Percentiles rank a stretch among this genome's conserved stretches.
phyloP scores from a whole-genome alignment of 2,888 invertebrate genomes.

The Podabrus alpinus region DNA sequence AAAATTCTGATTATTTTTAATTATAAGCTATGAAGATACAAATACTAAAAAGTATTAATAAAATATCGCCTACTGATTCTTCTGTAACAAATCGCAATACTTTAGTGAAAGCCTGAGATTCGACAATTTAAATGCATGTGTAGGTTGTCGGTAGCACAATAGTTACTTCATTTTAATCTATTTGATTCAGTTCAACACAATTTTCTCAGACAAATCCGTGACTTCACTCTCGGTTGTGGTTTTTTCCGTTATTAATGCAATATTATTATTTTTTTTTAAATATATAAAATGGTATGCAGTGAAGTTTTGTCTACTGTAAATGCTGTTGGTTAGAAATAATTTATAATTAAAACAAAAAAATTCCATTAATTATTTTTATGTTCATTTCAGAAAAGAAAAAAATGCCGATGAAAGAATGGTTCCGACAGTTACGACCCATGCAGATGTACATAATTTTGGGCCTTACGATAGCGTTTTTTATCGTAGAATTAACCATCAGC shows the following conservation, averaged over 20 bases:
- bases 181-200: not conserved
- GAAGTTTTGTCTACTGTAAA: not conserved
- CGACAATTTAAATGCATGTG: not conserved
- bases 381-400: constrained; percentile 37
- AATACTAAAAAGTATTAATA: not conserved
- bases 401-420: constrained; percentile 81
- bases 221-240: not conserved
- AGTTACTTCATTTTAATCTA: not conserved
- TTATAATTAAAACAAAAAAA: no score
- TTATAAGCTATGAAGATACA: not conserved
- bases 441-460: constrained; percentile 74
- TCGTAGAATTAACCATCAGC: constrained; percentile 82
- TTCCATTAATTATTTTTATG: no score
- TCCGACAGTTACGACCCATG: constrained; percentile 73
- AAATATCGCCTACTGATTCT: not conserved
- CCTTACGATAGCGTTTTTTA: constrained; percentile 75
- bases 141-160: not conserved
- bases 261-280: no score
- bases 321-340: no score
- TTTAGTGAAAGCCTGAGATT: not conserved
- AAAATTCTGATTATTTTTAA: not conserved
- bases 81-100: not conserved
- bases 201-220: not conserved
- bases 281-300: not conserved
- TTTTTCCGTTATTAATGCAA: not conserved